Base-by-base conservation (phyloP, 2,113 vertebrate genomes). In the Dicrurus megarhynchus region DNA sequence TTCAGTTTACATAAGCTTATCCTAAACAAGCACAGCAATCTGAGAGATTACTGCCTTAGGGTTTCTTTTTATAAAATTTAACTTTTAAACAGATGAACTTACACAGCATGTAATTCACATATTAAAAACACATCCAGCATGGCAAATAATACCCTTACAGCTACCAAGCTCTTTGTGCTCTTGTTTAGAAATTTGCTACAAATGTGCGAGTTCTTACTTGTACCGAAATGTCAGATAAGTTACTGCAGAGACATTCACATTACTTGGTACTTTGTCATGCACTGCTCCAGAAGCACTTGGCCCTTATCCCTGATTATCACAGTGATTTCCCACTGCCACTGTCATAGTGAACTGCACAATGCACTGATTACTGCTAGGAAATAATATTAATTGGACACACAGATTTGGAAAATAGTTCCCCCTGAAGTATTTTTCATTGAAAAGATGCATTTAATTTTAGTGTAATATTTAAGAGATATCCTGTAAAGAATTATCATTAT, bases 1-100 rank as follows among this genome's bases (percentile, higher is more conserved):
- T 89, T 47, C n/a, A 88, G 90, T 94, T 97, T 96, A 97, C 80
- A 92, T 86, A 93, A 86, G 13, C 79, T 88, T 87, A 96, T 65
- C 82, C 91, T 71, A 88, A 96, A 96, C 39, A 86, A 86, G 83
- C 87, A 84, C 10, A 4, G 79, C 75, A 94, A 90, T 28, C 79
- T 75, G 71, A 70, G 89, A 92, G 64, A 90, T 75, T 84, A 88
- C 11, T 56, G 93, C 95, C 96, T 88, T 14, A 56, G 88, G 96
- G 93, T 13, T 93, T 86, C 78, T 90, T 91, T 74, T 69, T 32
- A 91, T 55, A 87, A 85, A 95, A 88, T 75, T 39, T 15, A 63
- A 46, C 59, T 91, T 87, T 77, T 32, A 74, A 91, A 70, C 53
- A 79, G 73, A 75, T 0, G 1, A 78, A 71, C 21, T 68, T 24